Evolutionary conservation across 1,140 invertebrate species (phyloP), one percentile per base, ranked within the genome.

Genomic region (Euschistus heros): DNA sequence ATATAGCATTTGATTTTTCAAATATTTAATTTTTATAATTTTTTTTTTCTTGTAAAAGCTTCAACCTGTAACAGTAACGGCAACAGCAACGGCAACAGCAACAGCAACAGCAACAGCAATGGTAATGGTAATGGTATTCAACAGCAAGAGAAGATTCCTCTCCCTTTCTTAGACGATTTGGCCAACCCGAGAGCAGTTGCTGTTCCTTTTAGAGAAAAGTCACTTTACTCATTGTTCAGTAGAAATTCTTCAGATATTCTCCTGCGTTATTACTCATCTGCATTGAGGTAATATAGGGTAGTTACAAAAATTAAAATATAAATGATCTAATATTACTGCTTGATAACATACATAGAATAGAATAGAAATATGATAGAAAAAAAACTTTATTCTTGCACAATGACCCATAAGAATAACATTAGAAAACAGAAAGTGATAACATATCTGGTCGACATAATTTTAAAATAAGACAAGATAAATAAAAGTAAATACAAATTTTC

Each of bases 161-260:
- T 69, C 6, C 68, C 68, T 5, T 66, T 69, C 42, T 52, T 69
- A 17, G 68, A 69, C 59, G 67, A 69, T 59, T 27, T 37, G 22
- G 24, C 47, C 1, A 15, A 47, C 15, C 68, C 68, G 5, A 57
- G 54, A 37, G 55, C 68, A 10, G 64, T 69, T 8, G 68, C 68
- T 4, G 62, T 69, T 7, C 68, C 68, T 52, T 66, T 69, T n/a
- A 66, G 52, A 57, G 61, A 63, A 18, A 61, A 46, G 17, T 63
- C 55, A 30, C 42, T 69, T 14, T 66, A 66, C 54, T 68, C 55
- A 30, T 61, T 69, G 37, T 57, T 30, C 20, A 62, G 30, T 18
- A 42, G 42, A 18, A 54, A 20, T n/a, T 66, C 66, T 15, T 42
- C 55, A 15, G 52, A 68, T 47, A 63, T 69, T 24, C 47, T 69